Evolutionary conservation across 1,140 invertebrate genomes (phyloP).

Genomic region (Drosophila pallidifrons): DNA sequence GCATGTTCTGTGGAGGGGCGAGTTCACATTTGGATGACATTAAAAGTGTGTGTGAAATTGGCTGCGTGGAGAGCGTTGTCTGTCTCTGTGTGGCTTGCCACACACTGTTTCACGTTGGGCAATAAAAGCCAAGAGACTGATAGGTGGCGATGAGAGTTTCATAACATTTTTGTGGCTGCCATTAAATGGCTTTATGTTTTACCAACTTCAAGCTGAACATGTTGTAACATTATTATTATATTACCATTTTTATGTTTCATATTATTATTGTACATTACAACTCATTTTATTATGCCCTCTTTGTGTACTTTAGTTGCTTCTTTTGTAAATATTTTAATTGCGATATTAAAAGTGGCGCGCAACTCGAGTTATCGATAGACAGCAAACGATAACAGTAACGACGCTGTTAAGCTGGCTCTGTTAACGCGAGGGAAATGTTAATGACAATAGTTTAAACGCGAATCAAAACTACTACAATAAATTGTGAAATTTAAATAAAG

Average conservation of each 20-base stretch:
- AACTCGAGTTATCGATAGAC: conserved; percentile 13
- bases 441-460: too few species aligned
- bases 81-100: neutral
- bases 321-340: neutral
- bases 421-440: conserved; percentile 2
- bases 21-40: conserved; percentile 63
- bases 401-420: neutral
- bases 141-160: neutral
- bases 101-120: neutral
- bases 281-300: neutral
- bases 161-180: conserved; percentile 17
- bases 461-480: too few species aligned
- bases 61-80: neutral
- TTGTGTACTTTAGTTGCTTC: neutral
- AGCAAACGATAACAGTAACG: neutral
- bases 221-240: neutral
- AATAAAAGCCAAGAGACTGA: conserved; percentile 7
- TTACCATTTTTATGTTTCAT: conserved; percentile 1
- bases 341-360: conserved; percentile 13
- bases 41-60: conserved; percentile 36
- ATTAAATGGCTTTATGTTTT: conserved; percentile 5
- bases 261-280: neutral
- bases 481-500: too few species aligned
- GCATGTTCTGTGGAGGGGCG: neutral
- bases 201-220: neutral